Conservation (phyloP, 2,888 invertebrate genomes). For the Prosopocoilus inquinatus region DNA sequence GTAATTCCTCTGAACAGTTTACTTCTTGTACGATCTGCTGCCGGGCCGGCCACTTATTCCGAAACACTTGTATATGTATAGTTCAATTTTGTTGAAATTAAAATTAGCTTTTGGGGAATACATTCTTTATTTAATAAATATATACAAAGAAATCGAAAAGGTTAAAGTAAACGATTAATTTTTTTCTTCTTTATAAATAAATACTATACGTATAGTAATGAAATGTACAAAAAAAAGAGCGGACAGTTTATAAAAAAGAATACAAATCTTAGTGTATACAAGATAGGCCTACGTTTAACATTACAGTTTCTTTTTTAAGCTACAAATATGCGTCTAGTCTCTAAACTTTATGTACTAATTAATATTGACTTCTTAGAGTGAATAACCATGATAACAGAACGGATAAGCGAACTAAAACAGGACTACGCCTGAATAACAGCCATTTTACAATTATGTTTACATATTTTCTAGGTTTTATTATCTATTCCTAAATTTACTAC, state of each 20-base stretch:
- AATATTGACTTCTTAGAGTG: constrained; percentile 51
- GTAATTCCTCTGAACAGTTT: no score
- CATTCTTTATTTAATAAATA: constrained; percentile 21
- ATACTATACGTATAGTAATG: constrained; percentile 9
- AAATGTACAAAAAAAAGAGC: neutral
- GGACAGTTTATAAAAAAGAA: constrained; percentile 1
- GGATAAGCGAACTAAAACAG: constrained; percentile 30
- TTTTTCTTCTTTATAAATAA: constrained; percentile 7
- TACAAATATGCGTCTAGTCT: constrained; percentile 39
- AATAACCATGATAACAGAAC: constrained; percentile 38
- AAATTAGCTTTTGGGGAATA: constrained; percentile 18
- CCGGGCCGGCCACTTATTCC: no score
- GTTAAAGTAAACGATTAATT: constrained; percentile 2
- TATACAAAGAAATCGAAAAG: constrained; percentile 14
- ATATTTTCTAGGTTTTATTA: constrained; percentile 16
- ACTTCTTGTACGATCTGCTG: no score
- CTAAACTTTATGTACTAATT: constrained; percentile 39
- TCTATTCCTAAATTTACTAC: constrained; percentile 7
- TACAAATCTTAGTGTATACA: constrained; percentile 33
- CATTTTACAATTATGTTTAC: constrained; percentile 42
- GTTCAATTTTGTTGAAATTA: neutral
- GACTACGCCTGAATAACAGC: constrained; percentile 38
- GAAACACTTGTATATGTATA: no score
- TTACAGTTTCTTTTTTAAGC: constrained; percentile 40
- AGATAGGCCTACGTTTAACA: constrained; percentile 48